A percentile compares a stretch with the other conserved stretches of the same genome.
phyloP scores from a whole-genome alignment of 2,113 vertebrate genomes.

The Formicarius rufipectus region DNA sequence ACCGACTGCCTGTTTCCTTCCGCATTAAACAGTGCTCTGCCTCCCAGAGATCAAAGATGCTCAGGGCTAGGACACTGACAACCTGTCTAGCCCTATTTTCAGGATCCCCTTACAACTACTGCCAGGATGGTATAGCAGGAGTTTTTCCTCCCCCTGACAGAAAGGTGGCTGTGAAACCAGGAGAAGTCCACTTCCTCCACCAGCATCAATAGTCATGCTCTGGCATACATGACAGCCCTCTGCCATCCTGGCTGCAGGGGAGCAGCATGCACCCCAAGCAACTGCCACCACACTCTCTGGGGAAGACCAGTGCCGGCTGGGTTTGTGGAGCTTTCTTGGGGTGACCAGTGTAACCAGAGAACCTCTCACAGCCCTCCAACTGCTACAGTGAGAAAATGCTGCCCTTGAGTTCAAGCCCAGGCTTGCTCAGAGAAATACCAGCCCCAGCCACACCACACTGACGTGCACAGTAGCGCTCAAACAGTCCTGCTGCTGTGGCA shows the following conservation, averaged over 20 bases:
- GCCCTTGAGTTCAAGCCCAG: not conserved
- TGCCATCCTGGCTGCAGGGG: not conserved
- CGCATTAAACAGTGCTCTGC: not conserved
- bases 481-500: accelerated
- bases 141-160: not conserved
- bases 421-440: not conserved
- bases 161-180: not conserved
- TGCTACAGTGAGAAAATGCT: not conserved
- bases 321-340: not conserved
- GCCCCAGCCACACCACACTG: not conserved
- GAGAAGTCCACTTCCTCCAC: not conserved
- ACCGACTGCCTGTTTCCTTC: not conserved
- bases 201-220: not conserved
- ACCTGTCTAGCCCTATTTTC: not conserved
- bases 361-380: not conserved
- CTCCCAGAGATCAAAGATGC: not conserved
- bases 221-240: accelerated
- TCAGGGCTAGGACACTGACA: not conserved
- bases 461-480: accelerated
- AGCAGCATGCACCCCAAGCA: not conserved
- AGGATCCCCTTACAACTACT: accelerated
- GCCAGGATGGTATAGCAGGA: not conserved
- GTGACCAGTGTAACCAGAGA: not conserved
- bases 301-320: accelerated
- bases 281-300: not conserved